These are phyloP conservation scores for Carassius auratus DNA, from an alignment of 2,113 vertebrate genomes.

Conservation along the genomic window DNA sequence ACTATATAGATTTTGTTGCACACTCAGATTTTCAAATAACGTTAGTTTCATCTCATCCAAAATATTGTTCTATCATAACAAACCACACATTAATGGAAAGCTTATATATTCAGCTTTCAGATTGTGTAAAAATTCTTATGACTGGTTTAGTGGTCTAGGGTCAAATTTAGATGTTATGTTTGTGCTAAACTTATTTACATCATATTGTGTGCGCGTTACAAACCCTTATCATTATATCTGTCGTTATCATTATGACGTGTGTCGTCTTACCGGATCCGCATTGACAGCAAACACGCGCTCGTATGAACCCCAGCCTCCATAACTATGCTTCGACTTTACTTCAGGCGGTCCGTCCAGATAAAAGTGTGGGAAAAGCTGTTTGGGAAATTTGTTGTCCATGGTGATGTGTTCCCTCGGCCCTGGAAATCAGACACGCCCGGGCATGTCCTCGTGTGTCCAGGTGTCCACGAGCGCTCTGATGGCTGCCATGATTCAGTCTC, in stretches of 20 bases:
- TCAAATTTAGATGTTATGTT: neutral
- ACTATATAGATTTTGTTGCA: no score
- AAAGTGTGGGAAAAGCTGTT: slow-evolving; percentile 67
- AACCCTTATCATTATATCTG: neutral
- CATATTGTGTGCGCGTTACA: neutral
- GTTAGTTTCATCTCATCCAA: no score
- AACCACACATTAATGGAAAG: no score
- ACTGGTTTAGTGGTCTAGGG: no score
- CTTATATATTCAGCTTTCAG: no score
- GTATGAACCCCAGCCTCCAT: slow-evolving; percentile 68
- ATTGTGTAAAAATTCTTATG: no score
- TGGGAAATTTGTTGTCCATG: slow-evolving; percentile 72
- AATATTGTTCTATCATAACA: no score
- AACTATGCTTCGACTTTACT: neutral
- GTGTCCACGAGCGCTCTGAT: neutral
- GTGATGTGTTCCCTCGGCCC: neutral
- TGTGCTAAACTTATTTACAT: no score
- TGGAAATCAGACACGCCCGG: slow-evolving; percentile 12
- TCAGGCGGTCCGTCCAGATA: slow-evolving; percentile 66
- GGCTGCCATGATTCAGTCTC: neutral
- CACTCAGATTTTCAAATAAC: no score
- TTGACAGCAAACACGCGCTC: slow-evolving; percentile 26
- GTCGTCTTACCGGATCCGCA: neutral
- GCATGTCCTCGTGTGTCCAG: slow-evolving; percentile 15
- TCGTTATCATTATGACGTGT: neutral